Conservation (phyloP, 2,888 invertebrate genomes). For the Anagyrus pseudococci region DNA sequence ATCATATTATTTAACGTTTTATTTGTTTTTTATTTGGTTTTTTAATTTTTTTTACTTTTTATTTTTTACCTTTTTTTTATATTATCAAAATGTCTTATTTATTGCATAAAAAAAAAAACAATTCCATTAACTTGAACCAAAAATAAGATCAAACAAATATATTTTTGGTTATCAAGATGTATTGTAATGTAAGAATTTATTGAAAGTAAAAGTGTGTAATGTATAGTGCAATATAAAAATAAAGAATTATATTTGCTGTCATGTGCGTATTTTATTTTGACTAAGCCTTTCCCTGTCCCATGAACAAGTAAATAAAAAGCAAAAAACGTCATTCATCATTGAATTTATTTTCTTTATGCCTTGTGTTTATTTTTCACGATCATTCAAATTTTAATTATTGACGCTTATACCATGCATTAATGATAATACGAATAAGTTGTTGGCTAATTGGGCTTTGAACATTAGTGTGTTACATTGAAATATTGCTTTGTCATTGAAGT, state of each 20-base stretch:
- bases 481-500: too few species aligned
- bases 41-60: slow-evolving; percentile 23
- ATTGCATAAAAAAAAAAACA: background rate
- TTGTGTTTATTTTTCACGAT: slow-evolving; percentile 54
- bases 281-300: slow-evolving; percentile 33
- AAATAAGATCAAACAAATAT: slow-evolving; percentile 21
- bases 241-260: slow-evolving; percentile 41
- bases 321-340: slow-evolving; percentile 5
- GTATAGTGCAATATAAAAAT: slow-evolving; percentile 40
- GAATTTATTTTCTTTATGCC: slow-evolving; percentile 54
- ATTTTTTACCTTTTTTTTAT: slow-evolving; percentile 24
- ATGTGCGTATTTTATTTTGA: slow-evolving; percentile 27
- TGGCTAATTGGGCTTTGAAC: too few species aligned
- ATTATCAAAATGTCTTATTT: slow-evolving; percentile 21
- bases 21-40: slow-evolving; percentile 23
- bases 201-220: slow-evolving; percentile 39
- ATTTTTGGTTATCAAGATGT: slow-evolving; percentile 30
- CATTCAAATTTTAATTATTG: too few species aligned
- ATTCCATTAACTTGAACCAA: slow-evolving; percentile 5
- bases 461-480: too few species aligned
- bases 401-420: too few species aligned
- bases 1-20: background rate
- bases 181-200: slow-evolving; percentile 31
- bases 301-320: background rate
- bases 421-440: too few species aligned